Percentiles rank a stretch among this genome's conserved stretches.
Conservation (phyloP, 2,113 vertebrate species). For the Nothobranchius furzeri region DNA sequence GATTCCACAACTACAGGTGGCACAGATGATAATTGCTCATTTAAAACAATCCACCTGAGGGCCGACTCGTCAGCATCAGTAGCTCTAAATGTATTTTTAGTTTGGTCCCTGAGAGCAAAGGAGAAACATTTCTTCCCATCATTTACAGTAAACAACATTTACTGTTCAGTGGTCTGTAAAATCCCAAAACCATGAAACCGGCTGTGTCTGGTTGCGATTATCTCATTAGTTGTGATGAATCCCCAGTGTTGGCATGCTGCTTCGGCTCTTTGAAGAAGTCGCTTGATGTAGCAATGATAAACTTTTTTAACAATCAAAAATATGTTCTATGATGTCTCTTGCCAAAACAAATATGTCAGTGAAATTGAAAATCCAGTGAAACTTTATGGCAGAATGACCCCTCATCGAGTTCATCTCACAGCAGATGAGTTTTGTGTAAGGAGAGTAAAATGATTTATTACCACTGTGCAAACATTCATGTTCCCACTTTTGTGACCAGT, state of each 20-base stretch:
- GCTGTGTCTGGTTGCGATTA: slow-evolving; percentile 59
- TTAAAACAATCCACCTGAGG: not conserved
- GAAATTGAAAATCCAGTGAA: no score
- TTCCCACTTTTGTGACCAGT: not conserved
- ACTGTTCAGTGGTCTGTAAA: slow-evolving; percentile 13
- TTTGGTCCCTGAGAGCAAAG: slow-evolving; percentile 18
- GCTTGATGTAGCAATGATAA: not conserved
- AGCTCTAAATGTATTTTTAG: slow-evolving; percentile 27
- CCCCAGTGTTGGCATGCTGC: slow-evolving; percentile 23
- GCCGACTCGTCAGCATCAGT: not conserved
- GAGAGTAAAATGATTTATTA: not conserved
- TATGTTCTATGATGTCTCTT: not conserved
- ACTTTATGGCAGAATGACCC: not conserved
- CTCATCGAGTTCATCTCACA: slow-evolving; percentile 2
- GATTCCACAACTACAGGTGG: not conserved
- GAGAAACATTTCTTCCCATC: slow-evolving; percentile 33
- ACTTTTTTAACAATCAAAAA: slow-evolving; percentile 13
- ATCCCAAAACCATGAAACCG: slow-evolving; percentile 26
- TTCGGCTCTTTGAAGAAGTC: not conserved
- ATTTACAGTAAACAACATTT: slow-evolving; percentile 40
- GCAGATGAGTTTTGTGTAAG: not conserved
- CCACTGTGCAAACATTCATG: not conserved
- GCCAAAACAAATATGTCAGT: not conserved
- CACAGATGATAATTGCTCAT: not conserved
- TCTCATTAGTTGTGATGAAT: slow-evolving; percentile 26